Conservation (phyloP, 2,888 invertebrate genomes). For the Pelosia muscerda region DNA sequence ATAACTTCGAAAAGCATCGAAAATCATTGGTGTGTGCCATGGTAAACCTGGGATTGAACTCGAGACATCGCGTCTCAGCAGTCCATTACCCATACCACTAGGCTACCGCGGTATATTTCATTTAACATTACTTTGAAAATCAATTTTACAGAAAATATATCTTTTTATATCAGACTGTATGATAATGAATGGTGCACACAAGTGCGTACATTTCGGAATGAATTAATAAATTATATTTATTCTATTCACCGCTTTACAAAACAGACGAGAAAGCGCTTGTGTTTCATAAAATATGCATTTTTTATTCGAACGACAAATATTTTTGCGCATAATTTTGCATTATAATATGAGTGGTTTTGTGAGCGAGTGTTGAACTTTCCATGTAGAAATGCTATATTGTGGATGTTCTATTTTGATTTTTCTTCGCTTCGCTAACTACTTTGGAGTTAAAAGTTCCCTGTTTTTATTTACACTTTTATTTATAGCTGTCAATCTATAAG, state of each 20-base stretch:
- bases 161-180: conserved; percentile 30
- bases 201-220: conserved; percentile 53
- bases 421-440: too few species aligned
- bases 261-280: conserved; percentile 30
- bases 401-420: not conserved
- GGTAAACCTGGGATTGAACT: too few species aligned
- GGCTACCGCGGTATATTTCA: too few species aligned
- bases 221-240: conserved; percentile 46
- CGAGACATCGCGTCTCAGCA: too few species aligned
- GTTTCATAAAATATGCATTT: conserved; percentile 46
- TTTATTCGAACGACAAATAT: conserved; percentile 32
- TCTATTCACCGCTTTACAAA: conserved; percentile 21
- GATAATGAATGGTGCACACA: conserved; percentile 39
- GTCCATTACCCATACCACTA: too few species aligned
- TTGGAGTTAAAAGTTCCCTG: too few species aligned
- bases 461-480: too few species aligned
- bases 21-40: too few species aligned
- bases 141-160: conserved; percentile 7
- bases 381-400: conserved; percentile 11
- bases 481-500: too few species aligned
- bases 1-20: too few species aligned
- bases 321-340: conserved; percentile 45
- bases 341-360: conserved; percentile 22
- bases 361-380: conserved; percentile 13
- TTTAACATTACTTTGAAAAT: not conserved